Conservation (phyloP, 2,888 invertebrate species). For the Caenorhabditis sp. region DNA sequence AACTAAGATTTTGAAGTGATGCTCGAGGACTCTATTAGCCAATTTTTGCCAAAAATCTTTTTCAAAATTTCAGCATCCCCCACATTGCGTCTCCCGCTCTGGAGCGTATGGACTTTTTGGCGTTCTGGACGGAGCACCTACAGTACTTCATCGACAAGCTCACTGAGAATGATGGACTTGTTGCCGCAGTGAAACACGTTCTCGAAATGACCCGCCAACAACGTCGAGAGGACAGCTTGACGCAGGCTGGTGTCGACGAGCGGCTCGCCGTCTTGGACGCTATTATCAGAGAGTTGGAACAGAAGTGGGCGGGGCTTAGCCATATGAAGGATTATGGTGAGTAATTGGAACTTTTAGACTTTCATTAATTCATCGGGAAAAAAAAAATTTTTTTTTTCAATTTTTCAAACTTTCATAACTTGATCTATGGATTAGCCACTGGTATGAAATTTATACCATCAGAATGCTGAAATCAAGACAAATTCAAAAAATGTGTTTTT, state of each 20-base stretch:
- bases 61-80: slow-evolving; percentile 35
- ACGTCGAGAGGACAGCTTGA: background rate
- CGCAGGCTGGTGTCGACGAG: background rate
- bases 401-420: background rate
- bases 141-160: slow-evolving; percentile 11
- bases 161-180: slow-evolving; percentile 30
- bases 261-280: background rate
- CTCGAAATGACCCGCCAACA: slow-evolving; percentile 7
- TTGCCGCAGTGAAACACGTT: slow-evolving; percentile 8
- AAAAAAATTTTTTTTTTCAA: no score
- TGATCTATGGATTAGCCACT: no score
- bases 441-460: no score
- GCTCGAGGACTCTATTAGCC: no score
- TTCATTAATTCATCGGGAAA: no score
- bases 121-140: slow-evolving; percentile 34
- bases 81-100: slow-evolving; percentile 61
- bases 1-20: no score
- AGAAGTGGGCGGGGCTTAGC: slow-evolving; percentile 14
- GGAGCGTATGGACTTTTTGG: slow-evolving; percentile 52
- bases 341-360: background rate
- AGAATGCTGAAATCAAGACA: no score
- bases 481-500: no score
- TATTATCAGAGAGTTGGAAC: slow-evolving; percentile 21
- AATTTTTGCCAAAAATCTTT: no score
- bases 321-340: slow-evolving; percentile 47